Evolutionary conservation across 2,797 vertebrate genomes (phyloP), one percentile per base, ranked within the genome.

Genomic region (Channallabes apus): DNA sequence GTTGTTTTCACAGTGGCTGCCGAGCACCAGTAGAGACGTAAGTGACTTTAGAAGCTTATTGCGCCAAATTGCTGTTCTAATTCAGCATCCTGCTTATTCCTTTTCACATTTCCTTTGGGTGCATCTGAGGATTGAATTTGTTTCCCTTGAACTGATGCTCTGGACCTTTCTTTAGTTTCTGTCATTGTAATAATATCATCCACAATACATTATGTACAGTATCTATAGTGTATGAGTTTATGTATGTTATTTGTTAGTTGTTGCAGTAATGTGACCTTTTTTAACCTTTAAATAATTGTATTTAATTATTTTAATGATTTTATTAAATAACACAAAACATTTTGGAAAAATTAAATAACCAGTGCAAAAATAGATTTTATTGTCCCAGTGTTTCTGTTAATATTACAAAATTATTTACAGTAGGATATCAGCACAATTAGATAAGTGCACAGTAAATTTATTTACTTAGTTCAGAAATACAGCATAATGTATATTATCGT

Each of bases 11-110:
- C 95, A 96, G 95, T 91, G 96, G 94, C 90, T 94, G 94, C 95
- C 93, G 91, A 90, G 95, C 95, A 92, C 95, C 95, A 82, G 90
- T 95, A 93, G 89, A 97, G 93, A 96, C 91, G 91, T 96, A 96
- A 96, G 95, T 97, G 92, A 93, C 90, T 85, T 86, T 73, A 83
- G 73, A 86, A 88, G 87, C 51, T 68, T 84, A 87, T 82, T 15
- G 87, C 75, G 88, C 73, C 18, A 82, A 51, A 38, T 18, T 20
- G 8, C 61, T 41, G 69, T 79, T 68, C 76, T 87, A 84, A 81
- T 69, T 62, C 76, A 59, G n/a, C 51, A 61, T 67, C 61, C 68
- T 61, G 46, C 76, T 61, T 18, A 68, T 76, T 59, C 27, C 12
- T 77, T 77, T 69, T 4, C 58, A 2, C 2, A 4, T 54, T 58